Evolutionary conservation across 2,888 invertebrate genomes (phyloP).

Genomic region (Therioaphis trifolii): DNA sequence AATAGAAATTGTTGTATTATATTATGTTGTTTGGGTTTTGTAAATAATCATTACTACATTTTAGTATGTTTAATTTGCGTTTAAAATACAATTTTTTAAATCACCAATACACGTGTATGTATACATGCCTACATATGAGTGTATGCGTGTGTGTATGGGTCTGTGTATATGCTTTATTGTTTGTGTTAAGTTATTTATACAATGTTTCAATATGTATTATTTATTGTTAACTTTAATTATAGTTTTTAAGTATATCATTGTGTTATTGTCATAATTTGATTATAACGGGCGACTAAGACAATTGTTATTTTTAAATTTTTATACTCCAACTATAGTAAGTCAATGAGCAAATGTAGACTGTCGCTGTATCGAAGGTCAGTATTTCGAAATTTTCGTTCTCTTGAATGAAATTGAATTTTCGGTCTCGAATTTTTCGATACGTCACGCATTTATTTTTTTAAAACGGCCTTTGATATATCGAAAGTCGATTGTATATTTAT

Average conservation of each 20-base stretch:
- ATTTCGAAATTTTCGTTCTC: not conserved
- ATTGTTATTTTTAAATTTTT: slow-evolving; percentile 31
- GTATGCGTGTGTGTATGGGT: too few species aligned
- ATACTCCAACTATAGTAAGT: not conserved
- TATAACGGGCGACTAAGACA: slow-evolving; percentile 16
- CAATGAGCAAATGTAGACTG: not conserved
- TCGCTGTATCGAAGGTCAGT: not conserved
- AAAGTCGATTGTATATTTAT: not conserved
- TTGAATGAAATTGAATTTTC: not conserved
- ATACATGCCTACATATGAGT: not conserved
- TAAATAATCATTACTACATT: slow-evolving; percentile 55
- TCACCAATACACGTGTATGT: not conserved
- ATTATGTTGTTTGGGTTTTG: slow-evolving; percentile 44
- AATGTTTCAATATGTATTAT: not conserved
- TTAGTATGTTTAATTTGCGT: too few species aligned
- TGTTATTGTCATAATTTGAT: slow-evolving; percentile 15
- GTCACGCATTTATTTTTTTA: not conserved
- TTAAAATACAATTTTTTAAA: not conserved
- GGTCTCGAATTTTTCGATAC: not conserved
- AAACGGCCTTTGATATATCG: not conserved
- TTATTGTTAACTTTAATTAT: slow-evolving; percentile 7
- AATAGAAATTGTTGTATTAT: slow-evolving; percentile 8
- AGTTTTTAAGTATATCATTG: not conserved
- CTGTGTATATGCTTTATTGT: not conserved
- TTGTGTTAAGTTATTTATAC: slow-evolving; percentile 9